These are phyloP conservation scores for Moxostoma hubbsi DNA, from an alignment of 2,797 vertebrate species.

Conservation along the genomic window DNA sequence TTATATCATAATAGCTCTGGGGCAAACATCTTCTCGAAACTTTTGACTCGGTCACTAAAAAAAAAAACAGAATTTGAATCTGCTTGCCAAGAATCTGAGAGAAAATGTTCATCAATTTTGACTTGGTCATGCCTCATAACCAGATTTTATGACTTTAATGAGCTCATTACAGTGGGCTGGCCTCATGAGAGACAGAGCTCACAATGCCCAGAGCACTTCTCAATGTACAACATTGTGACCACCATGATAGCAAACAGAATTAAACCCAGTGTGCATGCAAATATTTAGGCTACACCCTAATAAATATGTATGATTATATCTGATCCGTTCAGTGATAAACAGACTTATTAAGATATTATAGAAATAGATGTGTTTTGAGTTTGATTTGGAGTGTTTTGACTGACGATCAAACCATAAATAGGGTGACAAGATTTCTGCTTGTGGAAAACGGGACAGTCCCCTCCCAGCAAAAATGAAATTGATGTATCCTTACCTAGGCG, in stretches of 20 bases:
- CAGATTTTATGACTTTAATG: conserved; percentile 64
- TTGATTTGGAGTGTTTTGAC: conserved; percentile 7
- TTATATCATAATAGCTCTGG: conserved; percentile 52
- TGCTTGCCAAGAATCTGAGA: conserved; percentile 43
- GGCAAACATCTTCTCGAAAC: conserved; percentile 48
- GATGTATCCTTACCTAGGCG: no score
- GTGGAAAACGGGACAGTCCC: no score
- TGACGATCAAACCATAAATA: conserved; percentile 4
- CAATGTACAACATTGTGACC: conserved; percentile 25
- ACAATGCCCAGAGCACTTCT: conserved; percentile 38
- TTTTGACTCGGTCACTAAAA: conserved; percentile 49
- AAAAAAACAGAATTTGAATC: conserved; percentile 49
- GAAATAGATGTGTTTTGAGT: not conserved
- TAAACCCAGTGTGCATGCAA: not conserved
- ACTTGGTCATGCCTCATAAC: conserved; percentile 60
- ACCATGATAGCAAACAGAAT: conserved; percentile 31
- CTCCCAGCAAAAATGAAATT: no score
- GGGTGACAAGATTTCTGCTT: no score
- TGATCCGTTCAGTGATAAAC: not conserved
- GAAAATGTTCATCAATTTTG: conserved; percentile 50
- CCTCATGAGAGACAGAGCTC: conserved; percentile 42
- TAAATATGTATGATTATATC: conserved; percentile 29
- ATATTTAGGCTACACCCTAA: conserved; percentile 18
- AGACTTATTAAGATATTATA: not conserved
- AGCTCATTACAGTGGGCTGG: conserved; percentile 59